A percentile compares a stretch with the other conserved stretches of the same genome.
Conservation (phyloP, 1,140 invertebrate species). For the Goniozus legneri region DNA sequence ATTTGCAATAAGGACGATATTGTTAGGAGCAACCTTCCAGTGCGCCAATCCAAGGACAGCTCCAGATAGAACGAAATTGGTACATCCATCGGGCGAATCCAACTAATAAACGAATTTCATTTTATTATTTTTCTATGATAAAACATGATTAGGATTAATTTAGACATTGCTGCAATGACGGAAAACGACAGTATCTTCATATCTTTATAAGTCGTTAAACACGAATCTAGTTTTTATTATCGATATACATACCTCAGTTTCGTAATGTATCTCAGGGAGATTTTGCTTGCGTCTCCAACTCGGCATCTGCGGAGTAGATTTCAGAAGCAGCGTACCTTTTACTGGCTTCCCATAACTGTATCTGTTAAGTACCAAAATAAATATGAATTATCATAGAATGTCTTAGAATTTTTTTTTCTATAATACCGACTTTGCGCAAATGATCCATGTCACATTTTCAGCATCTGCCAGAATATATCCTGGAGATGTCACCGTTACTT, state of each 20-base stretch:
- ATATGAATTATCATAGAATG: not conserved
- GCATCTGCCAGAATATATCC: constrained; percentile 58
- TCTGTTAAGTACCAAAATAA: constrained; percentile 39
- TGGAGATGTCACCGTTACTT: constrained; percentile 62
- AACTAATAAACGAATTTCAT: constrained; percentile 25
- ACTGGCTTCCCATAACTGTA: constrained; percentile 75
- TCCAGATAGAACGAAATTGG: constrained; percentile 47
- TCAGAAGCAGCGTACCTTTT: constrained; percentile 56
- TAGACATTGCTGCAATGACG: no score
- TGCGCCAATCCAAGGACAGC: constrained; percentile 47
- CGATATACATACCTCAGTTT: constrained; percentile 32
- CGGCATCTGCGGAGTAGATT: constrained; percentile 45
- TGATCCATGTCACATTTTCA: constrained; percentile 53
- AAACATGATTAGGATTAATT: no score
- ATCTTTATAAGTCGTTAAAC: no score
- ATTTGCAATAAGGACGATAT: constrained; percentile 55
- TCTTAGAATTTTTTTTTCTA: not conserved
- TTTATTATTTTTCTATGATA: no score
- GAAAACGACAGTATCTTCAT: no score
- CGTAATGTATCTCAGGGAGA: constrained; percentile 44
- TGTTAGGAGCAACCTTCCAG: constrained; percentile 52
- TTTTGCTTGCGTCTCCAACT: constrained; percentile 47
- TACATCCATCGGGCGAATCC: constrained; percentile 50
- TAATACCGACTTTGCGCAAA: constrained; percentile 60
- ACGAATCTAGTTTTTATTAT: not conserved